Evolutionary conservation across 2,888 invertebrate species (phyloP), one percentile per base, ranked within the genome.

Genomic region (Nematopogon swammerdamellus): DNA sequence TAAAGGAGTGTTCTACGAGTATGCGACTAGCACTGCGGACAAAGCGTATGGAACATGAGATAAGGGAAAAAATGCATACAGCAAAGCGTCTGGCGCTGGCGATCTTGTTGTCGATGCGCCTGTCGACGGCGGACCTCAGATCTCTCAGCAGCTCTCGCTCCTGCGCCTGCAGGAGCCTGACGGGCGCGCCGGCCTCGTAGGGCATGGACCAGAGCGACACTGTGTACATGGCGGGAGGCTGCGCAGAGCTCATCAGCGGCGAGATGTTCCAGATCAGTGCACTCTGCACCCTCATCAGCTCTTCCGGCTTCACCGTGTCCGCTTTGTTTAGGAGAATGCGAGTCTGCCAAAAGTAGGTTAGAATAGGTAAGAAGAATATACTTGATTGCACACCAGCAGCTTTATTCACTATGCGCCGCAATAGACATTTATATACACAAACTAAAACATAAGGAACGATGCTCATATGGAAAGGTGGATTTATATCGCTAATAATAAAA

Each of bases 181-280:
- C 85, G 16, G 95, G 93, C 18, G 94, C 90, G 59, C 91, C 90
- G 14, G 82, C 71, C 72, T 91, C 91, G 66, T 88, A 92, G 20
- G 92, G 92, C 71, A 88, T 82, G 11, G 92, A 92, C 95, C 95
- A 95, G 59, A 93, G 69, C 11, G 92, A 92, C 47, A 89, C 89
- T 17, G 93, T 91, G 75, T 95, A 96, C 87, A 96, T 91, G 49
- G 91, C 83, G 18, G 96, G 96, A 4, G 96, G 95, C 68, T 95
- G 95, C 46, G 93, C 89, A 46, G 94, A 94, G 54, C 95, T 94
- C 91, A 97, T 93, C 60, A 96, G 75, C 4, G 96, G 96, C n/a
- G 95, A 95, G 60, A 97, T 92, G 69, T 95, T 95, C 97, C 96
- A 97, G 62, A 97, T 93, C 49, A 97, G 81, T 11, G 93, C 94